phyloP scores from a whole-genome alignment of 1,140 invertebrate genomes.

The Pseudachorutes palmiensis region DNA sequence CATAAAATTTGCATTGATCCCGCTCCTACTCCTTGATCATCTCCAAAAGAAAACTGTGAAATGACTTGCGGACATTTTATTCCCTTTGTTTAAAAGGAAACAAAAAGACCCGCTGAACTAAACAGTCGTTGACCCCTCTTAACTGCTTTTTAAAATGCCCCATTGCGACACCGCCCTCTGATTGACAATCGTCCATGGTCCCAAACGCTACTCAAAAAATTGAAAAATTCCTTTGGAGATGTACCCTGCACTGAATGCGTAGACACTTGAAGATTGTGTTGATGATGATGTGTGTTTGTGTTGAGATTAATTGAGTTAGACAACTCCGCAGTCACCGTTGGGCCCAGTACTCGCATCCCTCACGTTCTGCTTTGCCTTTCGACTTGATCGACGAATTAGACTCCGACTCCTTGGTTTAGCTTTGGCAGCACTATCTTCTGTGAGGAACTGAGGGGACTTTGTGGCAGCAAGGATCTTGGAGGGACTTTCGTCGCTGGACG shows the following conservation, averaged over 20 bases:
- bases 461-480: neutral
- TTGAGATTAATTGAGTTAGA: neutral
- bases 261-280: neutral
- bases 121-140: no score
- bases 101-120: no score
- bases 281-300: neutral
- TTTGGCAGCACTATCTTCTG: constrained; percentile 36
- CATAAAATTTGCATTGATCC: no score
- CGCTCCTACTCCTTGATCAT: no score
- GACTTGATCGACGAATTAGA: constrained; percentile 64
- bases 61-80: no score
- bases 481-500: constrained; percentile 13
- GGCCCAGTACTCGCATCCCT: constrained; percentile 48
- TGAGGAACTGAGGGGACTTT: constrained; percentile 38
- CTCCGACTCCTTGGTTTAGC: constrained; percentile 57
- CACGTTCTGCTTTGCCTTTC: constrained; percentile 67
- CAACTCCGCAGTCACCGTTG: constrained; percentile 42
- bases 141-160: no score
- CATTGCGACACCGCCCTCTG: no score
- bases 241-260: neutral
- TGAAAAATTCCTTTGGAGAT: neutral
- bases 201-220: neutral
- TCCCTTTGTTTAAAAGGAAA: no score
- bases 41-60: no score
- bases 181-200: no score